A percentile compares a stretch with the other conserved stretches of the same genome.
Conservation (phyloP, 2,113 vertebrate species). For the Picathartes gymnocephalus region DNA sequence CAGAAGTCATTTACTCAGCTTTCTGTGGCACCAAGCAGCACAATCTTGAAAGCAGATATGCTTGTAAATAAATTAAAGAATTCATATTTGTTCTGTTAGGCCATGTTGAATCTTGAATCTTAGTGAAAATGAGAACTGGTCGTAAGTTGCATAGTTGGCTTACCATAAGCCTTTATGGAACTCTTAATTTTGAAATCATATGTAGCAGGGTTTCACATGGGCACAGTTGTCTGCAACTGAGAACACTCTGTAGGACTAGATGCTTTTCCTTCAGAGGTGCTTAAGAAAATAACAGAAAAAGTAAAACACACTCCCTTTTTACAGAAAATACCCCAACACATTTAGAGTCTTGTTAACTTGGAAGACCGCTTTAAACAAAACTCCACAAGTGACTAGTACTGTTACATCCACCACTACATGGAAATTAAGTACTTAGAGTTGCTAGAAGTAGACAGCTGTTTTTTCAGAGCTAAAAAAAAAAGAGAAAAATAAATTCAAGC, state of each 20-base stretch:
- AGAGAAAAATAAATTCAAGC: neutral
- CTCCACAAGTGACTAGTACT: neutral
- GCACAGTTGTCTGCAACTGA: neutral
- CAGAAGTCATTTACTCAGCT: neutral
- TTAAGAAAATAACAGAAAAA: neutral
- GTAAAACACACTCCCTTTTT: neutral
- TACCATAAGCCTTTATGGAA: neutral
- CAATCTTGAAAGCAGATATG: neutral
- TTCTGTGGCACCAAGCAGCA: neutral
- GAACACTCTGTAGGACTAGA: neutral
- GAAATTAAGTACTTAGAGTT: neutral
- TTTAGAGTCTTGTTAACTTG: neutral
- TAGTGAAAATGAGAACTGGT: neutral
- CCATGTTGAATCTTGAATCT: neutral
- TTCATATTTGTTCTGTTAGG: neutral
- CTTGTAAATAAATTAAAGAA: neutral
- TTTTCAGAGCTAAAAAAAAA: neutral
- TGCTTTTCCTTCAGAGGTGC: neutral
- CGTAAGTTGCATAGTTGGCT: neutral
- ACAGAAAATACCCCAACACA: rapidly evolving
- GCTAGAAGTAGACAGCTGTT: neutral
- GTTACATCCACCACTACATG: neutral
- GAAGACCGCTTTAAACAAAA: neutral
- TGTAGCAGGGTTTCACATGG: neutral
- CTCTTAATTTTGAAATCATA: neutral